These are phyloP conservation scores for Patiria miniata DNA, from an alignment of 35 echinoderm and acorn worm species.

Conservation along the genomic window DNA sequence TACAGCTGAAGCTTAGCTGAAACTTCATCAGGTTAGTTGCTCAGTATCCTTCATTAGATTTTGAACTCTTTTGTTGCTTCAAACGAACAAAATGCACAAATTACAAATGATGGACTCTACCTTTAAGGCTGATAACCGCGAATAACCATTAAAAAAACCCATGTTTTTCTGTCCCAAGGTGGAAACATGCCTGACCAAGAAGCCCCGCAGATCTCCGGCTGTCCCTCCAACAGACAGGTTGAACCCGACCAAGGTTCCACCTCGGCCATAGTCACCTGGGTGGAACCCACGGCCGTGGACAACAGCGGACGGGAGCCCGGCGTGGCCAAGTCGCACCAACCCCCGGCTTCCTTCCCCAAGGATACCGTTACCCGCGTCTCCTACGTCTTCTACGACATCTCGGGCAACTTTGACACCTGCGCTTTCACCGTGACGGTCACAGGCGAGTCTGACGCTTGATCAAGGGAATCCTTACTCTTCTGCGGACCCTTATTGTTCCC, in stretches of 20 bases:
- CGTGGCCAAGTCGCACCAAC: conserved; percentile 23
- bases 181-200: not conserved
- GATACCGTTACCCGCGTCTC: conserved; percentile 29
- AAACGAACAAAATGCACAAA: too few relatives aligned
- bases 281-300: conserved; percentile 49
- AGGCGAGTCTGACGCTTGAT: not conserved
- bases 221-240: not conserved
- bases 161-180: not conserved
- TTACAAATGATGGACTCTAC: too few relatives aligned
- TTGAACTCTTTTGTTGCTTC: too few relatives aligned
- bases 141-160: too few relatives aligned
- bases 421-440: conserved; percentile 48
- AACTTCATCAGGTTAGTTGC: too few relatives aligned
- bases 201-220: conserved; percentile 33
- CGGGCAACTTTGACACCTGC: conserved; percentile 37
- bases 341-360: conserved; percentile 28
- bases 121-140: too few relatives aligned
- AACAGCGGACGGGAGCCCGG: conserved; percentile 13
- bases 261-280: conserved; percentile 31
- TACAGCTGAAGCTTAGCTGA: too few relatives aligned
- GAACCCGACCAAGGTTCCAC: not conserved
- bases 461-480: too few relatives aligned
- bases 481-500: too few relatives aligned
- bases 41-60: too few relatives aligned
- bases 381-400: conserved; percentile 63